Evolutionary conservation across 2,113 vertebrate genomes (phyloP), one percentile per base, ranked within the genome.

Genomic region (Empidonax traillii): DNA sequence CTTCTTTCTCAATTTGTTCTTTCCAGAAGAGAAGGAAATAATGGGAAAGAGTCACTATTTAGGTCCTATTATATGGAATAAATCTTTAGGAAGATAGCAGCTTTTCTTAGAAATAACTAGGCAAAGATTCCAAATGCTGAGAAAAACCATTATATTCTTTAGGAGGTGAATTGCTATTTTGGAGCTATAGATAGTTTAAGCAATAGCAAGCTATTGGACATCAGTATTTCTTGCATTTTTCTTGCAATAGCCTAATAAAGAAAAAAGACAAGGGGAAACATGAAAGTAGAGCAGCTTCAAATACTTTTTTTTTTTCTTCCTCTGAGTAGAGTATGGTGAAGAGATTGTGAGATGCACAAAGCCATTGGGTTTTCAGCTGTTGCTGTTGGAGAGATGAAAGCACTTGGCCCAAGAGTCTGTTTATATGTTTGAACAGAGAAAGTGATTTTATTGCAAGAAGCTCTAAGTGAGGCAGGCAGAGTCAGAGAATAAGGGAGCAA

Each of bases 401-500:
- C 84, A 56, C 84, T 97, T 90, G 90, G 97, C 97, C 94, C 93
- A 89, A 81, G 94, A 97, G 94, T 84, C 97, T 98, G 97, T 98
- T 97, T 98, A 91, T 97, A 68, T 96, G 65, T 98, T 98, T 97
- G 95, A 97, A 97, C 95, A 68, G 59, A 96, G 96, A 96, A 98
- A 97, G 96, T 23, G 87, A 96, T 98, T 98, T 98, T 97, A 80
- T 96, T 96, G 95, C 96, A 89, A 91, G 94, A 92, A 97, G 82
- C 90, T 96, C 75, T 95, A 89, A 98, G 97, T 97, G 96, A 98
- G 92, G 95, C 92, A 90, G 95, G 92, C 97, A 98, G 93, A 98
- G 96, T 97, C 93, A 95, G 94, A 98, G 98, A 98, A 97, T 97
- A 86, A 97, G 98, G 97, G 96, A 97, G 97, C 87, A 97, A 93